Conservation (phyloP, 2,113 vertebrate genomes). For the Vireo altiloquus region DNA sequence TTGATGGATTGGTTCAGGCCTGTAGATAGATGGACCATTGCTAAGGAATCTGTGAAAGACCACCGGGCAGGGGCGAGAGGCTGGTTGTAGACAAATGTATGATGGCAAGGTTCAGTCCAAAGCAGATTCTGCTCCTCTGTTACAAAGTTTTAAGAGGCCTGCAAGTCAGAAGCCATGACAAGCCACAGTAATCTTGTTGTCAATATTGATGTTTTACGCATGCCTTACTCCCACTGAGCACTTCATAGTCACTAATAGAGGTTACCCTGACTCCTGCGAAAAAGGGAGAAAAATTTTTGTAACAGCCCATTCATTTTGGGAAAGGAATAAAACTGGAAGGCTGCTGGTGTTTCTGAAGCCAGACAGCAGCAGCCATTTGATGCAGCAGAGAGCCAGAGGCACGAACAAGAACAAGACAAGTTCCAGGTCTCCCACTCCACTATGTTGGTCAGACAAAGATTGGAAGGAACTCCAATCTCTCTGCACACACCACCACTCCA, state of each 20-base stretch:
- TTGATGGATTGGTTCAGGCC: not conserved
- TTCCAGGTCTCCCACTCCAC: not conserved
- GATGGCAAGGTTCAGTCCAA: not conserved
- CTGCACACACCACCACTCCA: not conserved
- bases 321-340: constrained; percentile 1
- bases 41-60: not conserved
- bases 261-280: constrained; percentile 10
- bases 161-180: not conserved
- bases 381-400: constrained; percentile 37
- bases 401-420: not conserved
- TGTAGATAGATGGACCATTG: not conserved
- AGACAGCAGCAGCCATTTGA: constrained; percentile 49
- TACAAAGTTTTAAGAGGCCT: not conserved
- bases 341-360: constrained; percentile 30
- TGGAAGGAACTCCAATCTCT: not conserved
- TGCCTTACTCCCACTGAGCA: not conserved
- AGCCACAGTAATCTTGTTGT: constrained; percentile 17
- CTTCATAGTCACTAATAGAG: not conserved
- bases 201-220: constrained; percentile 16
- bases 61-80: not conserved
- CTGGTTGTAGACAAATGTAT: not conserved
- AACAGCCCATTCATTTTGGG: constrained; percentile 23
- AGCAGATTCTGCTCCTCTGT: not conserved
- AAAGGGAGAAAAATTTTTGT: not conserved
- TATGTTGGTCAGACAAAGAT: not conserved